Evolutionary conservation across 2,113 vertebrate genomes (phyloP), one percentile per base, ranked within the genome.

Genomic region (Poeciliopsis retropinna): DNA sequence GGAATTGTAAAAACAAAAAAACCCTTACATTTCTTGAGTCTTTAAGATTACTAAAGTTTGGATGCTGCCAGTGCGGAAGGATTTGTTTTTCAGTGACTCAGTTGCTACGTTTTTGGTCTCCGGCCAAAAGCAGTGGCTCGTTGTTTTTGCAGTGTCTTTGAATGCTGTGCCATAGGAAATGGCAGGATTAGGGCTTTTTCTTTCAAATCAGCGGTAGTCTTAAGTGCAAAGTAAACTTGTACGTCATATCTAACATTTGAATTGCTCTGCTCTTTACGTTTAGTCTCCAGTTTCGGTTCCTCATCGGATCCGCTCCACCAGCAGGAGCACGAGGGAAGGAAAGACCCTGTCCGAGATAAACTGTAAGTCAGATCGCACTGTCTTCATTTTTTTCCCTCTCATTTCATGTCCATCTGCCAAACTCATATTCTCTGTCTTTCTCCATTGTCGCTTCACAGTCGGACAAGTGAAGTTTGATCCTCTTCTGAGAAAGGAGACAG

Each of bases 301-400:
- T 81, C 97, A 98, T 83, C 96, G 98, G 87, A 99, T 99, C 88
- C 97, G 95, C 31, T 98, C 98, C 19, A 97, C 96, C 63, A 99
- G 96, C 89, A 94, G 97, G 90, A 98, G 97, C 75, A 94, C 96
- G 32, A 95, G 97, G 85, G 98, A 99, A 92, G 98, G 97, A 79
- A 99, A 97, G 90, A 99, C 98, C 3, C 95, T 97, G 76, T 99
- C 97, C 0, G 97, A 99, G 94, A 99, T 99, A 68, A 99, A 98
- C 92, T 99, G 98, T 99, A 92, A 99, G 97, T 92, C 27, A 15
- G 7, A 0, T 4, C 70, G 51, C 67, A 64, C 25, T 4, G 15
- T 34, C 29, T 4, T 68, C 37, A 13, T 5, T 66, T 0, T 28
- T 14, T 5, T 17, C 32, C 19, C 32, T 29, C 31, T 7, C 44